Evolutionary conservation across 2,888 invertebrate genomes (phyloP).

Genomic region (Poecilus cupreus): DNA sequence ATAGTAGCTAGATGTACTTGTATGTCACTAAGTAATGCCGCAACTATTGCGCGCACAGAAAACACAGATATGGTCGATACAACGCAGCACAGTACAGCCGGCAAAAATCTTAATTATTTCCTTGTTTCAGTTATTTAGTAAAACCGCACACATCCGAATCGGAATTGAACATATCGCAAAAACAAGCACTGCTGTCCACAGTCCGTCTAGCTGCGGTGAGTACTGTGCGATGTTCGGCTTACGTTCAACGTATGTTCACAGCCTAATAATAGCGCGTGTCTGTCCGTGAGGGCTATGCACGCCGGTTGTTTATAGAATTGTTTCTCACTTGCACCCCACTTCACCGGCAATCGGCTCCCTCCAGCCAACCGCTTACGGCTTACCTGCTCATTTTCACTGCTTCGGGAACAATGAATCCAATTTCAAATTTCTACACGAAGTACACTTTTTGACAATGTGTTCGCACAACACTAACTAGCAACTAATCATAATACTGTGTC

Average conservation of each 20-base stretch:
- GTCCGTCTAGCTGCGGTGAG: slow-evolving; percentile 13
- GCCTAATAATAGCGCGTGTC: slow-evolving; percentile 57
- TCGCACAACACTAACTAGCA: background rate
- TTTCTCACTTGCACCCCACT: slow-evolving; percentile 61
- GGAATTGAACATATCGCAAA: background rate
- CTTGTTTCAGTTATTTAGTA: background rate
- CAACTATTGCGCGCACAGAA: background rate
- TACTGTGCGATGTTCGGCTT: slow-evolving; percentile 30
- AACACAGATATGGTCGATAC: background rate
- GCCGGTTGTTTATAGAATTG: slow-evolving; percentile 62
- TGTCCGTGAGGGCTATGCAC: slow-evolving; percentile 59
- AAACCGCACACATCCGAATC: slow-evolving; percentile 32
- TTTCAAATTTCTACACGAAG: background rate
- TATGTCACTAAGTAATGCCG: background rate
- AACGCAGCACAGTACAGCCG: background rate
- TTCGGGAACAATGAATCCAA: background rate
- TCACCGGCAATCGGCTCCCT: slow-evolving; percentile 54
- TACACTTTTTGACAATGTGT: background rate
- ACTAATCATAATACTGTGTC: background rate
- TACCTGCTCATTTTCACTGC: background rate
- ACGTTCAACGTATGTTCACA: slow-evolving; percentile 42
- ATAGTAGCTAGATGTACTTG: background rate
- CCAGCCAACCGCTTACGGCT: background rate
- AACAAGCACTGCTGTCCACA: slow-evolving; percentile 11
- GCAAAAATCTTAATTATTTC: background rate